Base-by-base conservation (phyloP, 2,113 vertebrate species). In the Saimiri boliviensis region DNA sequence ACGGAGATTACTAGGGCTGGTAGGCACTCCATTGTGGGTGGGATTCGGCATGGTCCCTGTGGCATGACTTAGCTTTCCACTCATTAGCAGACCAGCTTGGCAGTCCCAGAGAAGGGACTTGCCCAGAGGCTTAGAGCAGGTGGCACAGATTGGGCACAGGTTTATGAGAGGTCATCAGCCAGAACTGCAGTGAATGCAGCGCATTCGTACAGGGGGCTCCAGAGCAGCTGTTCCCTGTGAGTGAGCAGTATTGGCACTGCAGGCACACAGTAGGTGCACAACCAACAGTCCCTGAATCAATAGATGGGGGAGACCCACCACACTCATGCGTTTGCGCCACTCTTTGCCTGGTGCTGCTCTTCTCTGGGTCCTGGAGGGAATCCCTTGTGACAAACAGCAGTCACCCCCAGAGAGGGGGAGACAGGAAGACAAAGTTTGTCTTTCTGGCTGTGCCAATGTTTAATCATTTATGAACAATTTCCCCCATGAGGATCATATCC, bases 381-480 rank as follows among this genome's bases (percentile, higher is more conserved):
- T 35, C 45, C 37, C 84, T 76, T 0, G 0, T 17, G 20, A 47
- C 42, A 49, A 40, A 27, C 6, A 19, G 35, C 54, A 60, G 20
- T 23, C 11, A 14, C 81, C 52, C 2, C 1, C 6, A 27, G 68
- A 63, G 47, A 91, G 14, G 27, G 12, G 73, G 49, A 5, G 20
- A 10, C 3, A 1, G 56, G 79, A 10, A 79, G 40, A 47, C 30
- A 5, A 76, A 45, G 49, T 96, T 88, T 35, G 42, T 89, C n/a
- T 93, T 94, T 89, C 88, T 54, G 95, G 73, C 40, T 23, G 0
- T 58, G 42, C 94, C 93, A 52, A 52, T 80, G 42, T 70, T 92
- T 96, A 96, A 63, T 96, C 96, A 94, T 93, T 97, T 97, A 93
- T 98, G 95, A 97, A 93, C 91, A 49, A 23, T 47, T 76, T 83